Base-by-base conservation (phyloP, 2,888 invertebrate species). In the Drosophila seclusa region DNA sequence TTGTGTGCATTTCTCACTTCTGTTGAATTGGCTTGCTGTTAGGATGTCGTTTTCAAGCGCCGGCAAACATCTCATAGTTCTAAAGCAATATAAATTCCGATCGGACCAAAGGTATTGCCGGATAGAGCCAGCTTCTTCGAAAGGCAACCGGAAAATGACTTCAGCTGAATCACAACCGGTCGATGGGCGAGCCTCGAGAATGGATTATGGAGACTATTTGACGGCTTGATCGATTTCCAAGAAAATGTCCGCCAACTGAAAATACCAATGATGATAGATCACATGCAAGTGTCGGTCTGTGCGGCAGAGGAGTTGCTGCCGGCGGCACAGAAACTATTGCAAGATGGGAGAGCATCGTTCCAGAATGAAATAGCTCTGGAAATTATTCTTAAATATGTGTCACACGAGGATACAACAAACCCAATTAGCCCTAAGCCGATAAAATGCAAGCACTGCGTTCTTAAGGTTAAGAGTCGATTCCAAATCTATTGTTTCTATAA, bases 121-220 rank as follows among this genome's bases (percentile, higher is more conserved):
- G 68, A 73, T n/a, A 61, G 13, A 21, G 49, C 70, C 3, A 55
- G 40, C 5, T 42, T 60, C 5, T 76, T 54, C 21, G 57, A 61
- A 27, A 69, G 45, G 42, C 53, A 79, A n/a, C 32, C 68, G 1
- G 32, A 52, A 40, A 68, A 62, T 8, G 66, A 77, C 5, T 84
- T 69, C 18, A 64, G 73, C 27, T 84, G 89, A 83, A 82, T 84
- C 76, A 85, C 86, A 0, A 34, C 52, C 2, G 34, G 21, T 1
- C 89, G 72, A 7, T 89, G 85, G 89, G 1, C 49, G 0, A 70
- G 68, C 24, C 34, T 84, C 0, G 84, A 84, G 36, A 65, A 48
- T 24, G 70, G 49, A 1, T 31, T 89, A 24, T 77, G 61, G 53
- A 66, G 62, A 10, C 16, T 77, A 0, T 59, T 87, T 16, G 71